These are phyloP conservation scores for Amphipyra berbera DNA, from an alignment of 2,888 invertebrate species.

Conservation along the genomic window DNA sequence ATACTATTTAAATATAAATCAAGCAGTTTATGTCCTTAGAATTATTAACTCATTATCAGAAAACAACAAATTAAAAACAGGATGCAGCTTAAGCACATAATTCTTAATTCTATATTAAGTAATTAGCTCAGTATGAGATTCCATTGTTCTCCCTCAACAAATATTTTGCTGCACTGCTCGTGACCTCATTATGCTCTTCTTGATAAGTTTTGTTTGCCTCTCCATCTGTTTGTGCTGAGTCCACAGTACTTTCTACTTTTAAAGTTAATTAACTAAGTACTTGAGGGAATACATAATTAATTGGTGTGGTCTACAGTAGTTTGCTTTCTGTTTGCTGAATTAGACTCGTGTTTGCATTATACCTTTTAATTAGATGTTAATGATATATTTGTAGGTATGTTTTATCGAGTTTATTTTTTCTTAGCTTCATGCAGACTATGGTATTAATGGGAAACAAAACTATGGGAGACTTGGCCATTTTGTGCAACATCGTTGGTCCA, in stretches of 20 bases:
- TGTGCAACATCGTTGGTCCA: too few relatives aligned
- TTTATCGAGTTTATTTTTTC: too few relatives aligned
- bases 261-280: conserved; percentile 36
- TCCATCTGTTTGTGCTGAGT: conserved; percentile 34
- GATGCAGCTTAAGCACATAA: conserved; percentile 35
- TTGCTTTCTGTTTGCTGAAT: conserved; percentile 26
- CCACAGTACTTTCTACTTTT: conserved; percentile 48
- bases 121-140: conserved; percentile 40
- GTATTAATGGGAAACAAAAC: too few relatives aligned
- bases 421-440: too few relatives aligned
- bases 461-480: too few relatives aligned
- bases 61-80: conserved; percentile 30
- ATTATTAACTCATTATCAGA: conserved; percentile 1
- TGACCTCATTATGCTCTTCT: conserved; percentile 63
- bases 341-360: conserved; percentile 26
- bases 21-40: conserved; percentile 6
- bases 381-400: neutral
- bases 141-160: conserved; percentile 66
- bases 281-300: conserved; percentile 54
- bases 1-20: conserved; percentile 14
- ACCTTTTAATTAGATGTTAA: conserved; percentile 16
- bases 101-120: conserved; percentile 34
- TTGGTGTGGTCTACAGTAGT: conserved; percentile 28
- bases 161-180: conserved; percentile 65
- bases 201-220: conserved; percentile 66